These are phyloP conservation scores for Clusia tigrina DNA, from an alignment of 2,888 invertebrate species.

Conservation along the genomic window DNA sequence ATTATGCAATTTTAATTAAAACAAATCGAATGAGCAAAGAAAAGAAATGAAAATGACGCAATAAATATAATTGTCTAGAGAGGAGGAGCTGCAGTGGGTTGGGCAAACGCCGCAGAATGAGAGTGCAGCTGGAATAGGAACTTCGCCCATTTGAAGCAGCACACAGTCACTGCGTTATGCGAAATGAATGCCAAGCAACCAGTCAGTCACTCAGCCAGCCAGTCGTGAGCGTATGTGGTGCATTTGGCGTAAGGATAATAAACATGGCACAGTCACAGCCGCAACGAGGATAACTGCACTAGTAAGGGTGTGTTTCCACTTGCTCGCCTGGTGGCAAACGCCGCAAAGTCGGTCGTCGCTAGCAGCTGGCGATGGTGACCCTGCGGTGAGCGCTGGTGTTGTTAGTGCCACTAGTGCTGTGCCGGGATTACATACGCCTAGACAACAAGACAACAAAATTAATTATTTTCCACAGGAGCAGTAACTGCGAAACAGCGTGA, in stretches of 20 bases:
- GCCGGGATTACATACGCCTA: slow-evolving; percentile 21
- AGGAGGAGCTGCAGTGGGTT: slow-evolving; percentile 9
- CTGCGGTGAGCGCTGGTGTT: background rate
- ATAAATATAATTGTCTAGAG: slow-evolving; percentile 16
- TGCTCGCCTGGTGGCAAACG: background rate
- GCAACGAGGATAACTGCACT: background rate
- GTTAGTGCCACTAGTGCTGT: background rate
- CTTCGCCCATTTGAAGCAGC: background rate
- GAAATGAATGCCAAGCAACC: background rate
- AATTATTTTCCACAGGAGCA: slow-evolving; percentile 22
- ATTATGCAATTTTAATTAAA: slow-evolving; percentile 35
- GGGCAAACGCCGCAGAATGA: background rate
- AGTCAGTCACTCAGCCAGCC: too few species aligned
- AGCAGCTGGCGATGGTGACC: background rate
- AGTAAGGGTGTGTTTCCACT: background rate
- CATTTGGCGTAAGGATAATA: background rate
- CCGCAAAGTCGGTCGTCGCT: background rate
- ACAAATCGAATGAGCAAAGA: slow-evolving; percentile 26
- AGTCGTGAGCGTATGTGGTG: too few species aligned
- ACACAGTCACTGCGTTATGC: background rate
- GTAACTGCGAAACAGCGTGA: slow-evolving; percentile 15
- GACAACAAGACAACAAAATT: slow-evolving; percentile 35
- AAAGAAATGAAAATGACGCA: slow-evolving; percentile 12
- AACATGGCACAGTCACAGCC: too few species aligned
- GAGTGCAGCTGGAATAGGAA: background rate